Evolutionary conservation across 2,797 vertebrate genomes (phyloP), one percentile per base, ranked within the genome.

Genomic region (Oreochromis mossambicus): DNA sequence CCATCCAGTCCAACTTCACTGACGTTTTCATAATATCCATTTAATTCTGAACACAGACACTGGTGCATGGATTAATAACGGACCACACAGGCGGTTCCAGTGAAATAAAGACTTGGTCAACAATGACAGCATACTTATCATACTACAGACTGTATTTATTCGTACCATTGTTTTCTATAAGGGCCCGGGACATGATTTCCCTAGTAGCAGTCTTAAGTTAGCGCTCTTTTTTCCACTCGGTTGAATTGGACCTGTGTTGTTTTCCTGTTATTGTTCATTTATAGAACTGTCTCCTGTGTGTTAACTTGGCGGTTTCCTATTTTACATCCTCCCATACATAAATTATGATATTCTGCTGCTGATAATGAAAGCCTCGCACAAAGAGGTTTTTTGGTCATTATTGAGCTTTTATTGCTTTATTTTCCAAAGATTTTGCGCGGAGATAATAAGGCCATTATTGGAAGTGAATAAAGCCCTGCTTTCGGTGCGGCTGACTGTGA

Each of bases 241-340:
- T 85, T 92, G 89, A 94, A 95, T 92, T 93, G 89, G 89, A 90
- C 89, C 87, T 88, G 80, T 96, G 94, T 96, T 96, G 95, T 94
- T 96, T 96, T 96, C 95, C 95, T 95, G 94, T 96, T 95, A 96
- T 96, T 96, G 95, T 96, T 95, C 93, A 92, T 95, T 95, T 95
- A 95, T 94, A 95, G 94, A 93, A 91, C 92, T 94, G 94, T 95
- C 95, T 96, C 95, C 94, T 96, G 96, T 89, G 89, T 94, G 95
- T 95, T 94, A 94, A 94, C 93, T 91, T 66, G 87, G 82, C 92
- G 48, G 91, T 94, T 96, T 96, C 96, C 96, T 86, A 91, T 94
- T 94, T 93, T 92, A 95, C 96, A 96, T 95, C 95, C 94, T 96
- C 93, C 91, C 92, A 94, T 96, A 96, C 95, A 97, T 95, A 88